Conservation (phyloP, 2,113 vertebrate genomes). For the Nothoprocta perdicaria region DNA sequence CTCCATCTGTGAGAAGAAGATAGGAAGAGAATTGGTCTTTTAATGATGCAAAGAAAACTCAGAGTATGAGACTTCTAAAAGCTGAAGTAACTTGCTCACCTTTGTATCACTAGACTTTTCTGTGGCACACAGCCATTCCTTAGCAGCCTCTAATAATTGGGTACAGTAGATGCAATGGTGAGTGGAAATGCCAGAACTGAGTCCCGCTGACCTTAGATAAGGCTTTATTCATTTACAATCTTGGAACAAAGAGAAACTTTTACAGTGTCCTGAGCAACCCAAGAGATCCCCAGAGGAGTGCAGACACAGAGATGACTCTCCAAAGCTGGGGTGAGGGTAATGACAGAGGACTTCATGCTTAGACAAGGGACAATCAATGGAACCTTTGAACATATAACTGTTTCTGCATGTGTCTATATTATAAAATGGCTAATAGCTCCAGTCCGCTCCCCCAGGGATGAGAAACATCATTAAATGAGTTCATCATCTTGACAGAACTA, state of each 20-base stretch:
- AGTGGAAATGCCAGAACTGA: background rate
- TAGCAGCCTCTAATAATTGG: background rate
- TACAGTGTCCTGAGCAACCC: background rate
- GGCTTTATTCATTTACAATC: background rate
- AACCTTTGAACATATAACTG: background rate
- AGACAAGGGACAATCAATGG: background rate
- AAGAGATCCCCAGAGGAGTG: fast-evolving
- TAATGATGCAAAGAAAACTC: background rate
- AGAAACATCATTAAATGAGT: background rate
- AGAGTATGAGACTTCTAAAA: background rate
- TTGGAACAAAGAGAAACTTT: background rate
- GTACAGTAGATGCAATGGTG: background rate
- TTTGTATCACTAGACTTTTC: background rate
- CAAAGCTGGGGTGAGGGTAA: background rate
- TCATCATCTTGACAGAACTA: background rate
- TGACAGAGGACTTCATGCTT: background rate
- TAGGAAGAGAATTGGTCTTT: background rate
- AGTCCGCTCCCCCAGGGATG: background rate
- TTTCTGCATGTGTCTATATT: background rate
- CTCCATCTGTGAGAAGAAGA: background rate
- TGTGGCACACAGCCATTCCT: background rate
- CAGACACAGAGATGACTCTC: background rate
- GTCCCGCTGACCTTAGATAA: background rate
- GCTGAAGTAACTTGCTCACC: background rate
- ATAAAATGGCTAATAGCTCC: background rate